Evolutionary conservation across 2,797 vertebrate species (phyloP), one percentile per base, ranked within the genome.

Genomic region (Acanthornis magna): DNA sequence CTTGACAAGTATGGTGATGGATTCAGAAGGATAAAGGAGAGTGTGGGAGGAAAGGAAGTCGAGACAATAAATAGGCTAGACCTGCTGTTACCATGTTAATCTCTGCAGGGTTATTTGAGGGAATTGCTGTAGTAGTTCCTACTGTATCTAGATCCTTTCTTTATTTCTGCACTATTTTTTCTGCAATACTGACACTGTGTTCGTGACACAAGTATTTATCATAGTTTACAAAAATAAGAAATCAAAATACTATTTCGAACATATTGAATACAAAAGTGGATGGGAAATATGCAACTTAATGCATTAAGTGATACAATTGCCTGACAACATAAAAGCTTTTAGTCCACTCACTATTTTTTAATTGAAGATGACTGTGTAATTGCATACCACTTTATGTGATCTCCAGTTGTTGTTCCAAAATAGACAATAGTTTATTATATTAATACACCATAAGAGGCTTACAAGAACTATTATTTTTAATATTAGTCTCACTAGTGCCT

Each of bases 41-140:
- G 90, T 96, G 95, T 96, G 91, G 91, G 95, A 96, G 95, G 91
- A 75, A 91, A 96, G 85, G 93, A 96, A 95, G 91, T 63, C 3
- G 5, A 91, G 88, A 86, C 74, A 91, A 58, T 95, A 94, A 96
- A 94, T 96, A 96, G 86, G 53, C 85, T 88, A 73, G 86, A 66
- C 82, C 91, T 95, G 90, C 92, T 96, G 88, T 94, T 94, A 92
- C 83, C 58, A 29, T 95, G 78, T 79, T 96, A 94, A 97, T 95
- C 96, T 93, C 63, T 58, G 13, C 70, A 77, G 43, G 96, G 84
- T 80, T 94, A 94, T 90, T 72, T 30, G 10, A 66, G 84, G 68
- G 87, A 84, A 81, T 47, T 13, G 5, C 61, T 78, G 71, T 42
- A 45, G 85, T 60, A 57, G 40, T 75, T 93, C 25, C 34, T 82